Percentiles rank a stretch among this genome's conserved stretches.
Conservation (phyloP, 2,113 vertebrate genomes). For the Columba livia region DNA sequence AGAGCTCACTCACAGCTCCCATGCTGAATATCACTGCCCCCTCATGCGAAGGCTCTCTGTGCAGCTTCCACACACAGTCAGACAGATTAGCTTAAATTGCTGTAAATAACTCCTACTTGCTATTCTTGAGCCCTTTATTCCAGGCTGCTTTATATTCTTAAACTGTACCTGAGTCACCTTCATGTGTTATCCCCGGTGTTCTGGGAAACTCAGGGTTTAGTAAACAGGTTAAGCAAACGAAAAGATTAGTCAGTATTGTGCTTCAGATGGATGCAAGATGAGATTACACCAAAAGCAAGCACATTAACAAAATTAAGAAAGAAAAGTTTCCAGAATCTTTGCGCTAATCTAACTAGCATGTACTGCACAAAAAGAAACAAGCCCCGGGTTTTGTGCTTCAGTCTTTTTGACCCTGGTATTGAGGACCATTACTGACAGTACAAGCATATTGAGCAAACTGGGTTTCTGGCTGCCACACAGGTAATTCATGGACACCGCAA, state of each 20-base stretch:
- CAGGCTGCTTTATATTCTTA: constrained; percentile 26
- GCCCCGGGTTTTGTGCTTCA: background rate
- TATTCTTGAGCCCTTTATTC: constrained; percentile 34
- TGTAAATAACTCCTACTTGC: constrained; percentile 45
- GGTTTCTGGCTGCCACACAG: background rate
- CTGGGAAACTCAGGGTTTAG: background rate
- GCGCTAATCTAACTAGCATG: background rate
- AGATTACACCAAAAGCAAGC: background rate
- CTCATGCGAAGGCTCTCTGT: background rate
- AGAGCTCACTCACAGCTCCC: background rate
- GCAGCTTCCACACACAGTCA: background rate
- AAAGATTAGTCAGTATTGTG: constrained; percentile 23
- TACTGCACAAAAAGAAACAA: background rate
- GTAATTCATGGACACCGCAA: background rate
- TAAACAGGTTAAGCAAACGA: constrained; percentile 53
- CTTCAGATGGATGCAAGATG: constrained; percentile 20
- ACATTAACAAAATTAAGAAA: background rate
- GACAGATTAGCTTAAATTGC: constrained; percentile 30
- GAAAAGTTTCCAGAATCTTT: background rate
- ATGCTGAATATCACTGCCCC: background rate
- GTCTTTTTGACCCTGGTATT: background rate
- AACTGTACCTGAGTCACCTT: constrained; percentile 57
- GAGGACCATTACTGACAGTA: background rate
- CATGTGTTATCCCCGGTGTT: background rate
- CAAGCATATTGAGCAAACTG: background rate